phyloP scores from a whole-genome alignment of 2,888 invertebrate genomes.

The Aphidius colemani region DNA sequence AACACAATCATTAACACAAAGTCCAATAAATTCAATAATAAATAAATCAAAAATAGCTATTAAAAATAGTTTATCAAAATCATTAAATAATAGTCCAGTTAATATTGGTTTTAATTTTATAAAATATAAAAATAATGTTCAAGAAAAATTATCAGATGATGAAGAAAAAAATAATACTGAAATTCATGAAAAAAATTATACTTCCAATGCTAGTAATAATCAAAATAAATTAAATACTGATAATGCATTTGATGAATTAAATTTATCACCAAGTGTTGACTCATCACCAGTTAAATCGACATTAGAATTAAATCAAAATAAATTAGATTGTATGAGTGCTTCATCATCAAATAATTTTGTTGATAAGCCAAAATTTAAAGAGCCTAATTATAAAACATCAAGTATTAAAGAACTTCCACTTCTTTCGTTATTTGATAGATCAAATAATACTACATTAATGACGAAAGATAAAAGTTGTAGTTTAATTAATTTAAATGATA shows the following conservation, averaged over 20 bases:
- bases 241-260: not conserved
- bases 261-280: not conserved
- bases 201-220: not conserved
- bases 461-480: constrained; percentile 50
- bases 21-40: constrained; percentile 48
- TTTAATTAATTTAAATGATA: constrained; percentile 51
- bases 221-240: constrained; percentile 20
- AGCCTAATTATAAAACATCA: constrained; percentile 33
- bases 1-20: constrained; percentile 43
- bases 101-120: constrained; percentile 44
- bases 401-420: constrained; percentile 51
- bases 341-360: not conserved
- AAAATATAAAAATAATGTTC: not conserved
- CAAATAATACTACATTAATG: constrained; percentile 32
- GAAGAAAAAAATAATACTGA: not conserved
- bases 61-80: constrained; percentile 47
- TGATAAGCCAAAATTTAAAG: constrained; percentile 8
- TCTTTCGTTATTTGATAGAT: constrained; percentile 45
- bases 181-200: too few relatives aligned
- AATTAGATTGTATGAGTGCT: constrained; percentile 16
- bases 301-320: constrained; percentile 28
- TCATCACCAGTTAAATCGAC: too few relatives aligned
- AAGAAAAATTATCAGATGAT: not conserved
- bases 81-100: constrained; percentile 48
- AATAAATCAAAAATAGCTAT: constrained; percentile 45